Percentiles rank a stretch among this genome's conserved stretches.
These are phyloP conservation scores for Oryctes rhinoceros DNA, from an alignment of 1,140 invertebrate genomes.

Conservation along the genomic window DNA sequence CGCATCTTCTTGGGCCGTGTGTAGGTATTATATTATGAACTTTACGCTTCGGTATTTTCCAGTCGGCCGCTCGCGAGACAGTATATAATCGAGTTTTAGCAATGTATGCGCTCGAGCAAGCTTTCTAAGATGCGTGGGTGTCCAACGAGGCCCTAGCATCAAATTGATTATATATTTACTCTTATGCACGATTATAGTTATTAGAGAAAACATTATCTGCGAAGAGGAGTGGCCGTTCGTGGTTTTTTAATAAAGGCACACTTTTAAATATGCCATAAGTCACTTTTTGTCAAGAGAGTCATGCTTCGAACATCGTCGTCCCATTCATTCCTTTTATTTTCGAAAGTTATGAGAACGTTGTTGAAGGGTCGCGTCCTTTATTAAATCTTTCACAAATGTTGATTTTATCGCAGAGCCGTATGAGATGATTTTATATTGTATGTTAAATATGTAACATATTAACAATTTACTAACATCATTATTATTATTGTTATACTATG, in stretches of 20 bases:
- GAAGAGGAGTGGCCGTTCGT: slow-evolving; percentile 8
- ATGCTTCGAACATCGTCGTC: neutral
- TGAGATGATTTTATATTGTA: too few species aligned
- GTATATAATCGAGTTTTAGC: neutral
- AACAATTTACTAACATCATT: too few species aligned
- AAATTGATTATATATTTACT: slow-evolving; percentile 45
- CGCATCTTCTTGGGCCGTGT: neutral
- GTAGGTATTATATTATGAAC: neutral
- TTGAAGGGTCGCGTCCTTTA: neutral
- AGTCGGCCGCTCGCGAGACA: neutral
- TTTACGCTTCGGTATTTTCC: neutral
- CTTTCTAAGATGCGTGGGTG: slow-evolving; percentile 14
- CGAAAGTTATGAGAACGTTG: neutral
- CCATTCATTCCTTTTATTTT: neutral
- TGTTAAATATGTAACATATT: too few species aligned
- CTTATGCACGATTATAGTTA: slow-evolving; percentile 43
- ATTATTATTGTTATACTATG: too few species aligned
- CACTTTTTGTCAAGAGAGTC: slow-evolving; percentile 20
- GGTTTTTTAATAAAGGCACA: slow-evolving; percentile 15
- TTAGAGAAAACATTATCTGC: slow-evolving; percentile 41
- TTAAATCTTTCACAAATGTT: neutral
- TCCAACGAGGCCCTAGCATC: slow-evolving; percentile 40
- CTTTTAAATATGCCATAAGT: slow-evolving; percentile 30
- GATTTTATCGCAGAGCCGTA: neutral
- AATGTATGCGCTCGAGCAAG: neutral